Evolutionary conservation across 1,140 invertebrate species (phyloP), one percentile per base, ranked within the genome.

Genomic region (Oedothorax gibbosus): DNA sequence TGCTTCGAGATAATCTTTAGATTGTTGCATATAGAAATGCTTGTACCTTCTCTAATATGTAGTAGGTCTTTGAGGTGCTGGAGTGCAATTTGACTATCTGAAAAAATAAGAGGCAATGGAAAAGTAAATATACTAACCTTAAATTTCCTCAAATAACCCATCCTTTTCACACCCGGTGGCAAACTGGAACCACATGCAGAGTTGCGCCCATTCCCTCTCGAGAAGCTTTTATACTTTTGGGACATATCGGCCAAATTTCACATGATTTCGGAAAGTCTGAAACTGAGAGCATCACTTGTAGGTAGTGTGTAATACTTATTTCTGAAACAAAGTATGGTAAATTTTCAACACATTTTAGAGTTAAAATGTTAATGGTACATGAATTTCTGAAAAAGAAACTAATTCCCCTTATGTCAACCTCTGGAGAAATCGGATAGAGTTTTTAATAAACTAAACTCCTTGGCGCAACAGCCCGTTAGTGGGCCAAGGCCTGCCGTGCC

Each of bases 81-180:
- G 35, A 35, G 35, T 35, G 35, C 35, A 35, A 35, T 35, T 2
- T 35, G 35, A 35, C 35, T 35, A 35, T 35, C 35, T 5, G 5
- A 35, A 35, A 35, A 50, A 71, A 50, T 71, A 35, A 14, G 11
- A 71, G 11, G 9, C 4, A 8, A 7, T 56, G 18, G 51, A 18
- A 56, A 10, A 75, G 21, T 56, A 15, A 75, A 15, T 69, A 18
- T 12, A 78, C 65, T 57, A 87, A 90, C 89, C 88, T 90, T 90
- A 20, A 89, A 80, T 86, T 90, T 90, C 65, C 88, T 88, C 18
- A 90, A 85, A 62, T 86, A 87, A 51, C 89, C 89, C 62, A 85
- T 86, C 79, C 88, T 89, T 64, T 87, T 88, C 21, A 90, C 89
- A 85, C 89, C 89, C 9, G 87, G 78, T n/a, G 83, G 78, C 62